Evolutionary conservation across 2,113 vertebrate species (phyloP).

Genomic region (Erpornis zantholeuca): DNA sequence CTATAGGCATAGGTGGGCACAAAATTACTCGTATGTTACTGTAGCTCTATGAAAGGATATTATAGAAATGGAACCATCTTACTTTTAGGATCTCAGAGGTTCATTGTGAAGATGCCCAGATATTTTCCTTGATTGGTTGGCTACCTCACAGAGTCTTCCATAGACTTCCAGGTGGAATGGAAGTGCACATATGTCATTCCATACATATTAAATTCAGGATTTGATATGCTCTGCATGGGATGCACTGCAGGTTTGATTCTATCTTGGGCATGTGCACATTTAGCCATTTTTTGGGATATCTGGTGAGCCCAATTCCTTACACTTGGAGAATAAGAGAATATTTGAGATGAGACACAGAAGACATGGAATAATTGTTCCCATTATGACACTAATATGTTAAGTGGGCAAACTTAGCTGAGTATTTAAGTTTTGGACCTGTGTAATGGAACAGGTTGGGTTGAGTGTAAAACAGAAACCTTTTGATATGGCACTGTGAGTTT

Average conservation of each 20-base stretch:
- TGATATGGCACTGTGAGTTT: neutral
- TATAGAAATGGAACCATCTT: neutral
- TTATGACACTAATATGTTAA: neutral
- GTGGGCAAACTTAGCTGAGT: neutral
- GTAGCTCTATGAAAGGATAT: neutral
- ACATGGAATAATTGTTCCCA: neutral
- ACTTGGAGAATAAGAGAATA: neutral
- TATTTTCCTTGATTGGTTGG: neutral
- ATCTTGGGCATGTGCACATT: neutral
- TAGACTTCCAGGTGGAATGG: neutral
- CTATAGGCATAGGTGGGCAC: neutral
- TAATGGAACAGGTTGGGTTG: neutral
- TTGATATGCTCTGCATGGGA: neutral
- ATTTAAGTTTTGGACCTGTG: neutral
- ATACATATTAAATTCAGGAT: neutral
- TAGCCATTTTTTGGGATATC: neutral
- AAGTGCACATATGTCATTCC: neutral
- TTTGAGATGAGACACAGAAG: neutral
- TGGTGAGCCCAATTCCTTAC: neutral
- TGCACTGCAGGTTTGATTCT: fast-evolving
- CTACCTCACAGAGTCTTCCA: neutral
- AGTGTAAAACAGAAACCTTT: neutral
- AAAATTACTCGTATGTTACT: neutral
- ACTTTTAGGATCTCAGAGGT: neutral
- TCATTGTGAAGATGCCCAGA: neutral